Percentiles rank a stretch among this genome's conserved stretches.
These are phyloP conservation scores for Pontoporia blainvillei DNA, from an alignment of 2,113 vertebrate genomes.

Conservation along the genomic window DNA sequence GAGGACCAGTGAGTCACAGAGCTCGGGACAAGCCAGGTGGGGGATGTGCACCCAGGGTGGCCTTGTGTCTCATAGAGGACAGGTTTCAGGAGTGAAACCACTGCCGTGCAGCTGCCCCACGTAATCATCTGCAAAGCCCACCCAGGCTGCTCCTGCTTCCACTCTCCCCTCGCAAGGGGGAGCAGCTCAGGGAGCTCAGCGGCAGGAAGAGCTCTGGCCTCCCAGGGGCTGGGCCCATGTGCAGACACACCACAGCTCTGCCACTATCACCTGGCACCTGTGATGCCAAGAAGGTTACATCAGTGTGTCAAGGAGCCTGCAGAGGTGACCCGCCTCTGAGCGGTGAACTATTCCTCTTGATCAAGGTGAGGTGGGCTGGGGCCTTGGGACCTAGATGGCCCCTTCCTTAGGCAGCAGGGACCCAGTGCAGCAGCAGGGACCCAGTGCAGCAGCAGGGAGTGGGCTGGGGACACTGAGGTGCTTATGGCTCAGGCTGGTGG, in stretches of 20 bases:
- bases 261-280: not conserved
- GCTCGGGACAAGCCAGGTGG: not conserved
- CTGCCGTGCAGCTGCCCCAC: accelerated
- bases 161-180: too few relatives aligned
- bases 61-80: not conserved
- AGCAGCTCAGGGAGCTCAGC: not conserved
- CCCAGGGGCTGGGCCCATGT: not conserved
- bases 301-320: not conserved
- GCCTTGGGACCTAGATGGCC: not conserved
- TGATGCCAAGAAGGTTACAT: not conserved
- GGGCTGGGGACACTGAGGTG: not conserved
- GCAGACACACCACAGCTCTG: not conserved
- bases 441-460: accelerated
- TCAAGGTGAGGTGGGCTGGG: too few relatives aligned
- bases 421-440: too few relatives aligned
- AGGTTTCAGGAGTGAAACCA: not conserved
- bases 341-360: accelerated
- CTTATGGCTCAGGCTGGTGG: accelerated
- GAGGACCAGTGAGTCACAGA: not conserved
- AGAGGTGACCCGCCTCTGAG: not conserved
- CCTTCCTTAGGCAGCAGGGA: not conserved
- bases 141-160: accelerated
- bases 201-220: not conserved
- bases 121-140: not conserved
- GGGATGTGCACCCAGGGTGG: too few relatives aligned